Conservation (phyloP, 2,113 vertebrate species). For the Ranitomeya imitator region DNA sequence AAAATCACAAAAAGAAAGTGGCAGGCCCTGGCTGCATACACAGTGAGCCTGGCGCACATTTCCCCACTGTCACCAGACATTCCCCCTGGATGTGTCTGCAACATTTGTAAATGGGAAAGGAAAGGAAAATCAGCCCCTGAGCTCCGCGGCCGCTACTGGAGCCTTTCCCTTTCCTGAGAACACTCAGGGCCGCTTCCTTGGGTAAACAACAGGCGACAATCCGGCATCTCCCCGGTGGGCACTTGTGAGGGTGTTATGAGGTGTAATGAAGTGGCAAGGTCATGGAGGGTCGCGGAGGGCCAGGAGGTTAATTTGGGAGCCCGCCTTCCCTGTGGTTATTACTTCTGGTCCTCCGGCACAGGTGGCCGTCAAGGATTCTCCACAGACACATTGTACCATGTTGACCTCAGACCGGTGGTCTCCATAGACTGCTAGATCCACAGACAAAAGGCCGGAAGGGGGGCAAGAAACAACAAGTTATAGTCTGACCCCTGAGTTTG, state of each 20-base stretch:
- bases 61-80: constrained; percentile 62
- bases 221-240: constrained; percentile 61
- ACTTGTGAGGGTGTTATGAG: constrained; percentile 41
- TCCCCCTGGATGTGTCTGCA: constrained; percentile 64
- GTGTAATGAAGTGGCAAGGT: constrained; percentile 47
- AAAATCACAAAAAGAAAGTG: neutral
- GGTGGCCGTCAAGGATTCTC: constrained; percentile 26
- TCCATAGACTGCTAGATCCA: neutral
- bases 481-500: neutral
- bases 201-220: constrained; percentile 67
- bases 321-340: constrained; percentile 43
- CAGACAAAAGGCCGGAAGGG: constrained; percentile 20
- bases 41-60: constrained; percentile 53
- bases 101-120: constrained; percentile 70
- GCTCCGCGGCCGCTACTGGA: constrained; percentile 70
- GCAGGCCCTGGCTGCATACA: too few relatives aligned
- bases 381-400: constrained; percentile 27
- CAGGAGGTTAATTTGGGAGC: constrained; percentile 38
- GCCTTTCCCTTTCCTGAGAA: constrained; percentile 74
- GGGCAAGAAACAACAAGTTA: neutral
- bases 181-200: constrained; percentile 73
- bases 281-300: neutral
- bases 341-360: constrained; percentile 48
- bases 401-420: neutral
- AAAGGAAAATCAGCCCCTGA: constrained; percentile 71